Percentiles rank a stretch among this genome's conserved stretches.
phyloP scores from a whole-genome alignment of 2,888 invertebrate genomes.

The Cyclophora albipunctata region DNA sequence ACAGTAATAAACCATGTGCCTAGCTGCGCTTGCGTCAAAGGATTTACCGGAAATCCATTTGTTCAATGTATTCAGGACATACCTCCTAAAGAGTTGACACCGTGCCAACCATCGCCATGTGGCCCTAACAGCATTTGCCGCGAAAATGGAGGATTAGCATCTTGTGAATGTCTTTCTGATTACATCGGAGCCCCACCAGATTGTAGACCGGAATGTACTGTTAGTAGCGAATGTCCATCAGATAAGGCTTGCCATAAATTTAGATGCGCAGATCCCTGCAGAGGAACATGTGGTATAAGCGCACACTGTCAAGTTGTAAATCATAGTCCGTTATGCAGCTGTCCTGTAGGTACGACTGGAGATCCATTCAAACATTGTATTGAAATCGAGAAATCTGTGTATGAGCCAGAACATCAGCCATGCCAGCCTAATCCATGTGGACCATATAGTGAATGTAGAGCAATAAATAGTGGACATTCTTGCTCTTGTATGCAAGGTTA shows the following conservation, averaged over 20 bases:
- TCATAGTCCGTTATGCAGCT: conserved; percentile 87
- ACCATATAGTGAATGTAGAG: conserved; percentile 85
- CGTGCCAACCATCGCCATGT: conserved; percentile 85
- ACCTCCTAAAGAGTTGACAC: conserved; percentile 61
- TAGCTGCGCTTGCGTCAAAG: conserved; percentile 85
- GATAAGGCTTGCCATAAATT: conserved; percentile 85
- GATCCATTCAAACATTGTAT: conserved; percentile 79
- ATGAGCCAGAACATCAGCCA: conserved; percentile 61
- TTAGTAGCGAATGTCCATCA: conserved; percentile 84
- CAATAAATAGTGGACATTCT: conserved; percentile 81
- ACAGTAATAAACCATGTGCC: conserved; percentile 90
- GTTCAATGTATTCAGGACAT: conserved; percentile 50
- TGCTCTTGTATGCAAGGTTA: conserved; percentile 85
- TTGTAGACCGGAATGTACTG: conserved; percentile 85
- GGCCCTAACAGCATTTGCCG: conserved; percentile 86
- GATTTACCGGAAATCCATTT: conserved; percentile 84
- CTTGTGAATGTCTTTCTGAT: conserved; percentile 81
- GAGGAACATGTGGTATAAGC: conserved; percentile 81
- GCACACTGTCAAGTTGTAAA: conserved; percentile 85
- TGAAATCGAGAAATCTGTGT: conserved; percentile 35
- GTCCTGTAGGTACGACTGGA: conserved; percentile 78
- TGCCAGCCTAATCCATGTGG: conserved; percentile 88
- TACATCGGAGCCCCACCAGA: conserved; percentile 82
- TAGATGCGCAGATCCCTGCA: conserved; percentile 87
- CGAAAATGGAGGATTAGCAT: conserved; percentile 82